Conservation (phyloP, 2,797 vertebrate species). For the Artibeus lituratus region DNA sequence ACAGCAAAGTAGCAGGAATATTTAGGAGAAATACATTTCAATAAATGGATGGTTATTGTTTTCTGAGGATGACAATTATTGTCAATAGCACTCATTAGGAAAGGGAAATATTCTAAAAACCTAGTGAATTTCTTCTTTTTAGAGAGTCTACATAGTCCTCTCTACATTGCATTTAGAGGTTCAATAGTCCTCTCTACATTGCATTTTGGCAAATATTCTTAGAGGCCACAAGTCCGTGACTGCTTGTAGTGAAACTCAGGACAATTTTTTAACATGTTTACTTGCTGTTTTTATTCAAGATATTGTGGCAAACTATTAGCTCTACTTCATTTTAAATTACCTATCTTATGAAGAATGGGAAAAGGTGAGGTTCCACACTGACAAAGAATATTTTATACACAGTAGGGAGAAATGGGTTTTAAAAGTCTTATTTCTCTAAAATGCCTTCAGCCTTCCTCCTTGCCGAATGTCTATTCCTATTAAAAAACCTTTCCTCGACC, state of each 20-base stretch:
- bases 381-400: background rate
- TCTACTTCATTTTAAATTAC: slow-evolving; percentile 2
- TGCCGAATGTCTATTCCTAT: background rate
- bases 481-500: background rate
- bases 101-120: slow-evolving; percentile 23
- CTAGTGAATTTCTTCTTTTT: background rate
- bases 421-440: background rate
- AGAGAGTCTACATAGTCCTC: background rate
- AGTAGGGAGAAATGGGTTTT: background rate
- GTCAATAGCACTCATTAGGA: background rate
- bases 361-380: background rate
- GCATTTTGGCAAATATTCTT: background rate
- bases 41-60: background rate
- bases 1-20: slow-evolving; percentile 31
- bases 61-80: slow-evolving; percentile 26
- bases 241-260: background rate
- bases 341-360: background rate
- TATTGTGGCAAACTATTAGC: background rate
- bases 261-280: slow-evolving; percentile 4
- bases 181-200: background rate
- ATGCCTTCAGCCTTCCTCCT: slow-evolving; percentile 32
- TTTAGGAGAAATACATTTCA: slow-evolving; percentile 22
- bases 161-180: background rate
- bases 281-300: slow-evolving; percentile 26
- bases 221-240: slow-evolving; percentile 33